Evolutionary conservation across 1,140 invertebrate genomes (phyloP).

Genomic region (Diabrotica undecimpunctata): DNA sequence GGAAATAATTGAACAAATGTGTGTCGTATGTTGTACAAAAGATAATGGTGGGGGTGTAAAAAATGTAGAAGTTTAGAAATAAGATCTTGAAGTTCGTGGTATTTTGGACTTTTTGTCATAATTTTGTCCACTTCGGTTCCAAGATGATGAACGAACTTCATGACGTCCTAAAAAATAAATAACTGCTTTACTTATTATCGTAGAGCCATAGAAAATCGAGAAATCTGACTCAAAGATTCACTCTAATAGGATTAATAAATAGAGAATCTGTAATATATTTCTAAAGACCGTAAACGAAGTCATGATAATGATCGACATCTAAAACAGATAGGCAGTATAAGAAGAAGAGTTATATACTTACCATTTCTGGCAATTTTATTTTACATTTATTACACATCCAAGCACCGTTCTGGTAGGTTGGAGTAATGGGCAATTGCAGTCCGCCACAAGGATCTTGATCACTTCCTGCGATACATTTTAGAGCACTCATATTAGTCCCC

Average conservation of each 20-base stretch:
- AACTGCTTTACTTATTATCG: background rate
- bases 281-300: too few species aligned
- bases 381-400: constrained; percentile 65
- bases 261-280: too few species aligned
- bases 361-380: constrained; percentile 45
- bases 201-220: too few species aligned
- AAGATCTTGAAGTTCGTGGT: constrained; percentile 57
- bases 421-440: constrained; percentile 57
- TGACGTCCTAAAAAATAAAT: constrained; percentile 49
- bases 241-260: too few species aligned
- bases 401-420: constrained; percentile 54
- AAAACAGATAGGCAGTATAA: too few species aligned
- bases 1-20: constrained; percentile 60
- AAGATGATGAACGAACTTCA: constrained; percentile 57
- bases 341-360: too few species aligned
- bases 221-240: too few species aligned
- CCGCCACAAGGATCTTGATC: constrained; percentile 36
- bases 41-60: constrained; percentile 63
- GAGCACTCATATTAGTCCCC: constrained; percentile 58
- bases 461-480: constrained; percentile 57
- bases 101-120: constrained; percentile 51
- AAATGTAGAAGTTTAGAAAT: constrained; percentile 61
- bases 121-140: constrained; percentile 58
- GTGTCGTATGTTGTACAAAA: constrained; percentile 64
- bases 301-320: too few species aligned